phyloP scores from a whole-genome alignment of 2,888 invertebrate species.

The Andrena fulva region DNA sequence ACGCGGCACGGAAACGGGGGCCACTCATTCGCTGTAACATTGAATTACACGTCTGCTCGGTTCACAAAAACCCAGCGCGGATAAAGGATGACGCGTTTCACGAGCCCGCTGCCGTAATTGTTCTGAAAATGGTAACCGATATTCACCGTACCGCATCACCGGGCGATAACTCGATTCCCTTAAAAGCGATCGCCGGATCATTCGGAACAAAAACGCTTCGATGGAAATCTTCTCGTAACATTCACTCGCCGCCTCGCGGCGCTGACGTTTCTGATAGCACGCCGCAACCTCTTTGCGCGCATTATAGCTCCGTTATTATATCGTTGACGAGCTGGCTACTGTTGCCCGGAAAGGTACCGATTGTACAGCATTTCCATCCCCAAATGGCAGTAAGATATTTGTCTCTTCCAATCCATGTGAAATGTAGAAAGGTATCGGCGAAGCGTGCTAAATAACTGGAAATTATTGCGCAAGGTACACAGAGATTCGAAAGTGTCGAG shows the following conservation, averaged over 20 bases:
- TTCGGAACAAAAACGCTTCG: conserved; percentile 1
- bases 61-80: conserved; percentile 26
- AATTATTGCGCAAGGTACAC: no score
- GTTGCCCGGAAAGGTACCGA: no score
- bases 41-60: conserved; percentile 37
- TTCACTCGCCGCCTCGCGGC: neutral
- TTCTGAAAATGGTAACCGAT: conserved; percentile 28
- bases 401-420: no score
- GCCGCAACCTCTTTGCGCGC: neutral
- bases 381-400: no score
- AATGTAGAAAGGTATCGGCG: no score
- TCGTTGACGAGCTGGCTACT: no score
- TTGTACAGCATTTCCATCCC: no score
- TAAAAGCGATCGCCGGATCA: neutral
- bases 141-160: neutral
- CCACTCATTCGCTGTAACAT: conserved; percentile 29
- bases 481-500: no score
- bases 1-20: conserved; percentile 4
- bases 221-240: neutral
- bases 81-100: neutral
- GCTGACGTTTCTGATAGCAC: neutral
- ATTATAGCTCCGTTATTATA: neutral
- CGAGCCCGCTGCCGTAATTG: conserved; percentile 8
- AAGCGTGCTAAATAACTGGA: no score
- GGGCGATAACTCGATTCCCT: neutral